Conservation (phyloP, 2,797 vertebrate genomes). For the Sebastes taczanowskii region DNA sequence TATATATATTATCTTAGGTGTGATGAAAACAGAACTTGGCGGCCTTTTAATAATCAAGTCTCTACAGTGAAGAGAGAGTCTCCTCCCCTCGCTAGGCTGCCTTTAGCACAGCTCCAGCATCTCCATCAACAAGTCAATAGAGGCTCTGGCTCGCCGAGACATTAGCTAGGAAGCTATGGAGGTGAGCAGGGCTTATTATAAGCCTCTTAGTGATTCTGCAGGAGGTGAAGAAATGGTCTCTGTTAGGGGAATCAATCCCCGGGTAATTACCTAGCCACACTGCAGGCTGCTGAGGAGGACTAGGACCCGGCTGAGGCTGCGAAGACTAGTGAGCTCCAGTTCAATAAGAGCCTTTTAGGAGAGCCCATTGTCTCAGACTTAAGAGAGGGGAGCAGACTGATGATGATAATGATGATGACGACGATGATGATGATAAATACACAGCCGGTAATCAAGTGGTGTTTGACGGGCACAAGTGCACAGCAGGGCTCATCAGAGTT, state of each 20-base stretch:
- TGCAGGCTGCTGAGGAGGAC: constrained; percentile 59
- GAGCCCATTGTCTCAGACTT: constrained; percentile 78
- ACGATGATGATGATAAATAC: constrained; percentile 75
- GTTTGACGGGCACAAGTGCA: constrained; percentile 69
- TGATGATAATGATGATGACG: constrained; percentile 64
- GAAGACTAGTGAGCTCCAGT: constrained; percentile 54
- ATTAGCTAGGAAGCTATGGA: constrained; percentile 73
- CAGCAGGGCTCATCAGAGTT: constrained; percentile 70
- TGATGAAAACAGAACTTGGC: constrained; percentile 63
- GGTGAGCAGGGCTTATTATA: constrained; percentile 82
- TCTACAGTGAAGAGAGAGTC: constrained; percentile 35
- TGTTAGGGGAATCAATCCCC: constrained; percentile 74
- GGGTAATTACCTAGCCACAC: constrained; percentile 75
- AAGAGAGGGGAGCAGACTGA: constrained; percentile 67
- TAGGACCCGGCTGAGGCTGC: constrained; percentile 38
- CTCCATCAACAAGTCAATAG: constrained; percentile 83
- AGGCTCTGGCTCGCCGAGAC: constrained; percentile 63
- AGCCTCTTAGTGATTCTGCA: constrained; percentile 79
- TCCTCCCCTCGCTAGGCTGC: constrained; percentile 43
- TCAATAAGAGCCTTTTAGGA: constrained; percentile 74
- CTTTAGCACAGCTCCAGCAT: constrained; percentile 66
- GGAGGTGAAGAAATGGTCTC: constrained; percentile 80
- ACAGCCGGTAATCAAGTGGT: constrained; percentile 75
- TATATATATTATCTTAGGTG: constrained; percentile 33
- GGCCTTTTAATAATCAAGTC: constrained; percentile 57